A percentile compares a stretch with the other conserved stretches of the same genome.
Evolutionary conservation across 1,140 invertebrate species (phyloP).

Genomic region (Anoplolepis gracilipes): DNA sequence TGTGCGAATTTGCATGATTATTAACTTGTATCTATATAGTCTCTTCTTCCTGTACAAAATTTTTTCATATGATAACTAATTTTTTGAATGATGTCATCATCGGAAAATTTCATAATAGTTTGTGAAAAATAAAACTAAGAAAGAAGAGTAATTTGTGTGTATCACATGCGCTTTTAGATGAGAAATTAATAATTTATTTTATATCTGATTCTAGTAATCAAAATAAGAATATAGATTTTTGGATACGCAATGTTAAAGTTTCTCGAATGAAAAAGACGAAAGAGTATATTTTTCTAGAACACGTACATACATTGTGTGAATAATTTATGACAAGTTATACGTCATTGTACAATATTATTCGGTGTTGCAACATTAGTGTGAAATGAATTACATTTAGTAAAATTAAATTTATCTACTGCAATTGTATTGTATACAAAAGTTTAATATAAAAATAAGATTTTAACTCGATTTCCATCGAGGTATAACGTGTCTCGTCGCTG

Average conservation of each 20-base stretch:
- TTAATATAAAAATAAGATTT: conserved; percentile 16
- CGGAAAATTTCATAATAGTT: background rate
- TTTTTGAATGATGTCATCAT: background rate
- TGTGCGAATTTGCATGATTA: background rate
- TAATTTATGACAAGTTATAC: background rate
- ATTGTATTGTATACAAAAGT: background rate
- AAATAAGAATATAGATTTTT: background rate
- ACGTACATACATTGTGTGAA: background rate
- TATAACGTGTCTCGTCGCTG: conserved; percentile 67
- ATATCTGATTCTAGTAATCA: background rate
- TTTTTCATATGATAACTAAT: background rate
- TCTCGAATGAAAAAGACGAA: background rate
- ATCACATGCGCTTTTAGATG: background rate
- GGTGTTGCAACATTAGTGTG: background rate
- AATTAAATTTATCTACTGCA: background rate
- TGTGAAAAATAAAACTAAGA: background rate
- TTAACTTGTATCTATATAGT: background rate
- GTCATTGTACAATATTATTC: conserved; percentile 4
- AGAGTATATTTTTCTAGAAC: background rate
- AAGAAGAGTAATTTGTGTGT: background rate
- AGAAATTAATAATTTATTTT: background rate
- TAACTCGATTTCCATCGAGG: background rate
- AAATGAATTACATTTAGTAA: background rate
- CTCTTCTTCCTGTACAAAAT: background rate
- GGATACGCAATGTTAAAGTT: background rate